Evolutionary conservation across 2,888 invertebrate genomes (phyloP), one percentile per base, ranked within the genome.

Genomic region (Nipponacmea schrenckii): DNA sequence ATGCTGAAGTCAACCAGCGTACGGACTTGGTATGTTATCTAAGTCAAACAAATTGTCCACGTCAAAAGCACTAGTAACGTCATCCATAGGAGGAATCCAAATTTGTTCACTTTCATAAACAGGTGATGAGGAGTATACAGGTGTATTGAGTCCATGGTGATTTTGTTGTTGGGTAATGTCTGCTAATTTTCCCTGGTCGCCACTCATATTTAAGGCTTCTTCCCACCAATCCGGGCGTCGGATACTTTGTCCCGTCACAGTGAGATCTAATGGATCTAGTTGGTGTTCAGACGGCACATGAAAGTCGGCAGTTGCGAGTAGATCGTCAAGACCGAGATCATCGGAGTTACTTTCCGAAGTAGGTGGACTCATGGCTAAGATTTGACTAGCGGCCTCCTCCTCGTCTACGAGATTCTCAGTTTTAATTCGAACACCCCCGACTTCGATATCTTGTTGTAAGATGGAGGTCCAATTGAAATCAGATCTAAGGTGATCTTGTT

Each of bases 211-310:
- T 27, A 78, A 71, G 56, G 75, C 77, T 56, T 85, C 85, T 26
- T 75, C 76, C 89, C 89, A 89, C 88, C 89, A 88, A n/a, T 84
- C 84, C 0, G 88, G 88, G 1, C 87, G 83, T 69, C 80, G 80
- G 48, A 89, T 87, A n/a, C 84, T 81, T 8, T 81, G 80, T n/a
- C 89, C 89, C 12, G 83, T 82, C 44, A 88, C 83, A 15, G 86
- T 86, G 67, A 88, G 79, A 78, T 88, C 87, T 62, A 87, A 74
- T 20, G 87, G 83, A 65, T 84, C 80, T 26, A 76, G 80, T 20
- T 79, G 78, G 45, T 80, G 79, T 71, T 82, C 84, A 46, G 82
- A 31, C 0, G 84, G 77, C 31, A 77, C 70, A 48, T 76, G 78
- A 39, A 85, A 81, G 63, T 76, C 80, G 14, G 77, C 77, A 31